A percentile compares a stretch with the other conserved stretches of the same genome.
These are phyloP conservation scores for Gastrophysa polygoni DNA, from an alignment of 2,888 invertebrate species.

Conservation along the genomic window DNA sequence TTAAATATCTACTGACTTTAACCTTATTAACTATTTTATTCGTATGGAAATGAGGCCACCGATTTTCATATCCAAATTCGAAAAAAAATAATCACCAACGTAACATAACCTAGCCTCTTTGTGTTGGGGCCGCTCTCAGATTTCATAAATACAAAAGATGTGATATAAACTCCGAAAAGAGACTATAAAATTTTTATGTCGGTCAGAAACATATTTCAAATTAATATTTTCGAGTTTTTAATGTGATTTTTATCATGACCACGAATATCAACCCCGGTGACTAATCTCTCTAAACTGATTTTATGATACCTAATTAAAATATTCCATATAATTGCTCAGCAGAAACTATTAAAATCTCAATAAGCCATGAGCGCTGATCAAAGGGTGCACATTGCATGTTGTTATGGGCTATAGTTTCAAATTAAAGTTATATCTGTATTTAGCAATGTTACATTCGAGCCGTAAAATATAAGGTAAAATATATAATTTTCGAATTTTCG, in stretches of 20 bases:
- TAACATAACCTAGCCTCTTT: slow-evolving; percentile 26
- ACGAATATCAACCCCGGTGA: slow-evolving; percentile 33
- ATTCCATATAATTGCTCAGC: not conserved
- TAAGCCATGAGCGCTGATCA: not conserved
- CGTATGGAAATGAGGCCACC: slow-evolving; percentile 47
- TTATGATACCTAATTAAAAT: slow-evolving; percentile 20
- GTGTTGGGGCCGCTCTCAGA: slow-evolving; percentile 18
- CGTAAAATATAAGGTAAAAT: too few species aligned
- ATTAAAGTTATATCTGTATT: too few species aligned
- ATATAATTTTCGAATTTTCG: too few species aligned
- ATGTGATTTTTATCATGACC: slow-evolving; percentile 48
- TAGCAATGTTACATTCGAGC: too few species aligned
- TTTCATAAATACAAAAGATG: slow-evolving; percentile 50
- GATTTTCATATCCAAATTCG: slow-evolving; percentile 47
- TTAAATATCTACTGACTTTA: not conserved
- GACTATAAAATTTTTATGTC: slow-evolving; percentile 51
- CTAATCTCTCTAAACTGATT: slow-evolving; percentile 19
- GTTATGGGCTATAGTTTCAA: not conserved
- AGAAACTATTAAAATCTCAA: not conserved
- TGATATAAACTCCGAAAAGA: slow-evolving; percentile 49
- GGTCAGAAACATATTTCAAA: slow-evolving; percentile 50
- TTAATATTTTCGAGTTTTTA: slow-evolving; percentile 48
- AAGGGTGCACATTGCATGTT: not conserved
- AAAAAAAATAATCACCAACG: slow-evolving; percentile 50
- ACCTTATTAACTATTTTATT: slow-evolving; percentile 13